These are phyloP conservation scores for Rhegmatorhina hoffmannsi DNA, from an alignment of 2,113 vertebrate species.

Conservation along the genomic window DNA sequence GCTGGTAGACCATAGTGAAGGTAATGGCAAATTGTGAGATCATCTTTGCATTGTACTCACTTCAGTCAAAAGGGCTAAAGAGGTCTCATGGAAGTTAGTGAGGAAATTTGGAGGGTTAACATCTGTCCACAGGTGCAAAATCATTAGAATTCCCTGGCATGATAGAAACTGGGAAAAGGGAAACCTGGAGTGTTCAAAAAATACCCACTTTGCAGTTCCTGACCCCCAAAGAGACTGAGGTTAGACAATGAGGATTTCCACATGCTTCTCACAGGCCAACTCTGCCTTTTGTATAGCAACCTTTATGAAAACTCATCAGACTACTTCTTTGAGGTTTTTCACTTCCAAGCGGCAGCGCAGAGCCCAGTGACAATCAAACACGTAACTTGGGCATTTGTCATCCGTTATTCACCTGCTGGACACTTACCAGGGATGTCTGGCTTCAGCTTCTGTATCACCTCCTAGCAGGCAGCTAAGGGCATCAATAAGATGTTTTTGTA, in stretches of 20 bases:
- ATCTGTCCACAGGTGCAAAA: not conserved
- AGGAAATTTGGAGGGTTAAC: not conserved
- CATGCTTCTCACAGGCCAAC: not conserved
- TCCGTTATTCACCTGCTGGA: not conserved
- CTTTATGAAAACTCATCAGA: not conserved
- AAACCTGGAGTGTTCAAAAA: not conserved
- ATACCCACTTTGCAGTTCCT: fast-evolving
- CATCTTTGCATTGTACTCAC: not conserved
- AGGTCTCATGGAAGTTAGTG: not conserved
- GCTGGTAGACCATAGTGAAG: not conserved
- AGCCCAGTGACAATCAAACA: not conserved
- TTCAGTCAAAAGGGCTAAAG: not conserved
- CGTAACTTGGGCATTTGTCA: not conserved
- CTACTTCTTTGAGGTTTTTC: not conserved
- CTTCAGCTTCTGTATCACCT: not conserved
- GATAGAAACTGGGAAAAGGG: not conserved
- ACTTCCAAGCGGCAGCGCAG: not conserved
- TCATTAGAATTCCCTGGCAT: not conserved
- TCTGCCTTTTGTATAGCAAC: not conserved
- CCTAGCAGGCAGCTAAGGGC: not conserved
- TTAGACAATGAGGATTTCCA: not conserved
- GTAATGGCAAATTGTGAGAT: not conserved
- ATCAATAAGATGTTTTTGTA: not conserved
- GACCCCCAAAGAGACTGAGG: not conserved
- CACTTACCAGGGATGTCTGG: not conserved